Evolutionary conservation across 2,113 vertebrate genomes (phyloP).

Genomic region (Aphyosemion australe): DNA sequence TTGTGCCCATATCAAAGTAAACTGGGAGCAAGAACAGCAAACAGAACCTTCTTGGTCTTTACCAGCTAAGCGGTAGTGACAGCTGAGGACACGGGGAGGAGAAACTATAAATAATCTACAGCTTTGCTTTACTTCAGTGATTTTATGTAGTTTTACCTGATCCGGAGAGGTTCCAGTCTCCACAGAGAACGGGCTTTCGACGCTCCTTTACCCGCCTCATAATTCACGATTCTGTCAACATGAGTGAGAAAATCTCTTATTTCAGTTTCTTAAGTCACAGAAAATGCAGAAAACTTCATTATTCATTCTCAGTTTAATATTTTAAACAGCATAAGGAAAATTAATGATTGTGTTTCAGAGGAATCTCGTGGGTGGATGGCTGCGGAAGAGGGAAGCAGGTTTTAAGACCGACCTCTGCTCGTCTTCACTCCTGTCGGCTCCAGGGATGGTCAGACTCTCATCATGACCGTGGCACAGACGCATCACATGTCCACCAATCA

Average conservation of each 20-base stretch:
- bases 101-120: constrained; percentile 19
- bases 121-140: background rate
- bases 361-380: no score
- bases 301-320: no score
- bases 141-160: constrained; percentile 82
- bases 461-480: constrained; percentile 95
- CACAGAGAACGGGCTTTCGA: constrained; percentile 89
- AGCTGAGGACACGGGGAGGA: constrained; percentile 4
- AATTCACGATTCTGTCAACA: constrained; percentile 86
- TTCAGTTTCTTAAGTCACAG: no score
- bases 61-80: constrained; percentile 43
- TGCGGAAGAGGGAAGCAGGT: no score
- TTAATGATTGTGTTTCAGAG: no score
- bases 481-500: constrained; percentile 92
- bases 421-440: constrained; percentile 85
- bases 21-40: no score
- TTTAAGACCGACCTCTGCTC: constrained; percentile 85
- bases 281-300: no score
- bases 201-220: constrained; percentile 90
- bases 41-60: no score
- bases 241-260: no score
- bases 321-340: no score
- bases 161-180: constrained; percentile 94
- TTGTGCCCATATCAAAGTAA: no score
- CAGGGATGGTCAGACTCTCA: constrained; percentile 92